Evolutionary conservation across 2,888 invertebrate species (phyloP).

Genomic region (Gastrophysa polygoni): DNA sequence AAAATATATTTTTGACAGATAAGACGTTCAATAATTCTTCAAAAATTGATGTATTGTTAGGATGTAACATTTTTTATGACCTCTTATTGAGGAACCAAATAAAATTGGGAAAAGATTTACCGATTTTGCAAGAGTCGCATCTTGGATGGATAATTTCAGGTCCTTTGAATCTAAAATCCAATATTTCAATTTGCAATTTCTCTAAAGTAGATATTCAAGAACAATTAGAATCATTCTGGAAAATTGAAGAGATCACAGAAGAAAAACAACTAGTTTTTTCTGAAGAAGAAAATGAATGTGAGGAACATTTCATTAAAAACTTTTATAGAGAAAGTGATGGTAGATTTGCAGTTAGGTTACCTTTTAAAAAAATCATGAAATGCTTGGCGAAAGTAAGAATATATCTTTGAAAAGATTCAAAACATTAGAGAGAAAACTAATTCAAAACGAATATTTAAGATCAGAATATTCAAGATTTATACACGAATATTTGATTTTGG

Average conservation of each 20-base stretch:
- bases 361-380: slow-evolving; percentile 9
- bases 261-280: slow-evolving; percentile 10
- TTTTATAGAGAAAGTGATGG: slow-evolving; percentile 9
- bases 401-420: slow-evolving; percentile 13
- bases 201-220: not conserved
- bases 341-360: slow-evolving; percentile 11
- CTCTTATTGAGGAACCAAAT: slow-evolving; percentile 8
- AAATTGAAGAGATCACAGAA: not conserved
- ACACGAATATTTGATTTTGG: slow-evolving; percentile 10
- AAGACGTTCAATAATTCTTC: not conserved
- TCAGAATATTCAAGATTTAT: slow-evolving; percentile 15
- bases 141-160: slow-evolving; percentile 4
- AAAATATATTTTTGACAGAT: slow-evolving; percentile 5
- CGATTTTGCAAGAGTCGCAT: slow-evolving; percentile 4
- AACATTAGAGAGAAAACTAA: slow-evolving; percentile 9
- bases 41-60: not conserved
- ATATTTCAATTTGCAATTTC: not conserved
- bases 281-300: slow-evolving; percentile 20
- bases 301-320: slow-evolving; percentile 20
- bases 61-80: slow-evolving; percentile 7
- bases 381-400: slow-evolving; percentile 3
- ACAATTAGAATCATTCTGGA: slow-evolving; percentile 1
- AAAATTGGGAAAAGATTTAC: slow-evolving; percentile 1
- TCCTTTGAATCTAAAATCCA: slow-evolving; percentile 1
- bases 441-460: slow-evolving; percentile 11